Conservation (phyloP, 2,797 vertebrate species). For the Gymnoscopelus braueri region DNA sequence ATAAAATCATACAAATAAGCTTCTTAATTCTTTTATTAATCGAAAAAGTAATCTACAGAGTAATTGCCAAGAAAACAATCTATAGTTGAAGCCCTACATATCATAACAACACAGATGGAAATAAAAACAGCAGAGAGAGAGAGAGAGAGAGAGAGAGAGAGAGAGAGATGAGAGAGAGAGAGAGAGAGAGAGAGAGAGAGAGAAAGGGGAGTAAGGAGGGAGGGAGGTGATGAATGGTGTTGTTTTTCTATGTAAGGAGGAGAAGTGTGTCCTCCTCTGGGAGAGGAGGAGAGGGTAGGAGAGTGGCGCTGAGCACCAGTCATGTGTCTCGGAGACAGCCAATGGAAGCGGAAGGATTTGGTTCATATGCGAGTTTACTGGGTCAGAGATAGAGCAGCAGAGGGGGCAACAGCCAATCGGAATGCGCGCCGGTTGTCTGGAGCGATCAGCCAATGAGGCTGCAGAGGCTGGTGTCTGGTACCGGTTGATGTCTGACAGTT, state of each 20-base stretch:
- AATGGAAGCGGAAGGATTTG: conserved; percentile 66
- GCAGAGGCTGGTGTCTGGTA: conserved; percentile 74
- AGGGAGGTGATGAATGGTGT: conserved; percentile 77
- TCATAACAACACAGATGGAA: too few relatives aligned
- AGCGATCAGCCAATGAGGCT: conserved; percentile 74
- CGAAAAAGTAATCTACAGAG: neutral
- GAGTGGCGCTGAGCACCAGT: conserved; percentile 62
- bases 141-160: neutral
- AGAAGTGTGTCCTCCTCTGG: conserved; percentile 78
- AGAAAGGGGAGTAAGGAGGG: conserved; percentile 53
- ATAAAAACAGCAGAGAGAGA: too few relatives aligned
- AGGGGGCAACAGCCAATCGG: conserved; percentile 71
- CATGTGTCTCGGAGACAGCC: conserved; percentile 82
- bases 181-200: conserved; percentile 66
- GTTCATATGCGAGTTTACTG: conserved; percentile 80
- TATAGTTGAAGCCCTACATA: too few relatives aligned
- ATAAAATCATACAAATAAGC: too few relatives aligned
- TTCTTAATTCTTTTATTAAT: too few relatives aligned
- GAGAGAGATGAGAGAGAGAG: conserved; percentile 30
- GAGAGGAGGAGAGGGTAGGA: conserved; percentile 57
- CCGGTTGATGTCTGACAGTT: conserved; percentile 81
- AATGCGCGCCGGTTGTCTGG: conserved; percentile 54
- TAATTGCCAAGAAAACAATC: too few relatives aligned
- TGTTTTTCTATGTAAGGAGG: conserved; percentile 76
- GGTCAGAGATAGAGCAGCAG: conserved; percentile 74